Base-by-base conservation (phyloP, 2,113 vertebrate genomes). In the Erpornis zantholeuca region DNA sequence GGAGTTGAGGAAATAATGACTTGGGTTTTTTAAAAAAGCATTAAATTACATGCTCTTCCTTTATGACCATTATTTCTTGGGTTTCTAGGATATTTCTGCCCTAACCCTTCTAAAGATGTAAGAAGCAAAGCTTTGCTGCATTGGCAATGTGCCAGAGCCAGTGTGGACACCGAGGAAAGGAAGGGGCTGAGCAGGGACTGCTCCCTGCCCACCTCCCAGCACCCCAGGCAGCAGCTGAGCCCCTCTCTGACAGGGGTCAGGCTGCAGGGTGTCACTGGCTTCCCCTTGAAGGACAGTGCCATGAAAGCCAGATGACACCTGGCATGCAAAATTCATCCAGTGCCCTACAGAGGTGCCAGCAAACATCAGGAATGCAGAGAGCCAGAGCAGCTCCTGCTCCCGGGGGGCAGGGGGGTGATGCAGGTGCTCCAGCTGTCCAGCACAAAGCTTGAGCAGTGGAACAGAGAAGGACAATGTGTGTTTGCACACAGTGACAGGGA, bases 11-110 rank as follows among this genome's bases (percentile, higher is more conserved):
- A 97, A 97, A 97, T 91, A 97, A 97, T 91, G 83, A 80, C 86
- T 97, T 95, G 73, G 2, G 10, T 49, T 68, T 71, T 84, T 61
- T 25, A 54, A 93, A 93, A 94, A 96, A 91, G 73, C 82, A 94
- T 95, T 94, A 96, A 97, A 98, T 97, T 93, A 96, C 97, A 93
- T 64, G 88, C 54, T 97, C 96, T 92, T 96, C 94, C 93, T 97
- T 90, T 96, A 94, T 92, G 44, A 90, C 63, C 80, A 82, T 75
- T 88, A 64, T 95, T 97, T 97, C 76, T 97, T 93, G 92, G 88
- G 75, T 90, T 97, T 96, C 92, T 91, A 95, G 86, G 88, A 92
- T 97, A 83, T 97, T 97, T 97, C 88, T 97, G 82, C 75, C 56
- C 61, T 82, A 94, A 57, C 10, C 28, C 40, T 90, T 86, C 75